Conservation (phyloP, 2,113 vertebrate genomes). For the Phylloscopus trochilus region DNA sequence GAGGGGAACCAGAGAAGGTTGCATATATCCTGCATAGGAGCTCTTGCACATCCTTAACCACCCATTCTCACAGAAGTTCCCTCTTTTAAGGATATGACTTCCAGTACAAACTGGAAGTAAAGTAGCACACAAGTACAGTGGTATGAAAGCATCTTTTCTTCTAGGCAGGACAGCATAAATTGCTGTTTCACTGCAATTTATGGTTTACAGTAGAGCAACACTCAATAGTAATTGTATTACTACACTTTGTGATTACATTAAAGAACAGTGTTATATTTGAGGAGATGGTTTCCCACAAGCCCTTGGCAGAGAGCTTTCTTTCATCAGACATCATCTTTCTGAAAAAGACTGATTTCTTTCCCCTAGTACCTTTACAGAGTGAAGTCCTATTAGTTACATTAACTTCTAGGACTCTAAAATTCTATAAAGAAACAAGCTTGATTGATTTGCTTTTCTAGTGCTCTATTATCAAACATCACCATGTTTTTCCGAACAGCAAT, state of each 20-base stretch:
- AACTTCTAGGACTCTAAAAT: neutral
- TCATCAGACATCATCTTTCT: neutral
- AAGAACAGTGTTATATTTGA: neutral
- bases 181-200: neutral
- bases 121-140: neutral
- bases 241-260: neutral
- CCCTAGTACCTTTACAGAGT: neutral
- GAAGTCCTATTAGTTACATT: neutral
- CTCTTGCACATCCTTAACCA: accelerated
- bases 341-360: neutral
- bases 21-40: neutral
- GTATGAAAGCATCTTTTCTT: neutral
- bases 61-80: neutral
- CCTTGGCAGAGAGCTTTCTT: neutral
- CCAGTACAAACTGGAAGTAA: neutral
- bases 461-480: neutral
- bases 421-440: neutral
- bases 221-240: neutral
- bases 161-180: neutral
- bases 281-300: neutral
- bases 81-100: neutral
- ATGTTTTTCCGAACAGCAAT: neutral
- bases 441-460: neutral
- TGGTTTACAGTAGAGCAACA: neutral
- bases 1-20: neutral